A percentile compares a stretch with the other conserved stretches of the same genome.
These are phyloP conservation scores for Eupeodes latifasciatus DNA, from an alignment of 2,888 invertebrate genomes.

Conservation along the genomic window DNA sequence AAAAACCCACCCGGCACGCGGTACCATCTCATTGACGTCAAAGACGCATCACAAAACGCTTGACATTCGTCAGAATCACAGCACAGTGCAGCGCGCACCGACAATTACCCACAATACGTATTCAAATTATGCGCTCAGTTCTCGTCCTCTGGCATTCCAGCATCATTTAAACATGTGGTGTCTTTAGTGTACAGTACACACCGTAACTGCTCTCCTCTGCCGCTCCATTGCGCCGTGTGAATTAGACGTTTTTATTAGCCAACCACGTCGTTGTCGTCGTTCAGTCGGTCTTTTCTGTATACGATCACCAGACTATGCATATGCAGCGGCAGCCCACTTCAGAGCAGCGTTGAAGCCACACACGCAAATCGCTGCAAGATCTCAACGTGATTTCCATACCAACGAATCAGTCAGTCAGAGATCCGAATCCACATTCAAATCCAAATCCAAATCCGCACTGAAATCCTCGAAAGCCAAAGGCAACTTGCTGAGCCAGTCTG, in stretches of 20 bases:
- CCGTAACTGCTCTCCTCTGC: not conserved
- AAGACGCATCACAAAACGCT: constrained; percentile 61
- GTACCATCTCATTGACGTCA: constrained; percentile 59
- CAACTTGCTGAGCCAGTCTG: constrained; percentile 40
- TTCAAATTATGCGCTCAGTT: constrained; percentile 53
- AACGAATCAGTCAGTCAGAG: constrained; percentile 62
- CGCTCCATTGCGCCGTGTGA: constrained; percentile 45
- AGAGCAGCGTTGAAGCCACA: constrained; percentile 35
- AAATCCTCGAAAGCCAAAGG: constrained; percentile 55
- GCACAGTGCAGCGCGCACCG: constrained; percentile 41
- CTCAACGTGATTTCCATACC: constrained; percentile 73
- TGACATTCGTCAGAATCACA: constrained; percentile 63
- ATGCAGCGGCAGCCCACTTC: constrained; percentile 51
- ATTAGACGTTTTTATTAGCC: constrained; percentile 73
- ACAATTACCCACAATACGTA: constrained; percentile 62
- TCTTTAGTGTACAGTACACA: not conserved
- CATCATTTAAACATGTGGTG: constrained; percentile 43
- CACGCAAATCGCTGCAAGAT: constrained; percentile 71
- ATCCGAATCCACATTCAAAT: constrained; percentile 42
- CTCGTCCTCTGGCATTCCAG: constrained; percentile 43
- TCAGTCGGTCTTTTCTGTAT: not conserved
- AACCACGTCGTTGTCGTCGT: constrained; percentile 29
- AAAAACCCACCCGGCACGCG: constrained; percentile 48
- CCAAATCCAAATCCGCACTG: constrained; percentile 28
- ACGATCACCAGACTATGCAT: constrained; percentile 17